These are phyloP conservation scores for Microcaecilia unicolor DNA, from an alignment of 2,797 vertebrate species.

Conservation along the genomic window DNA sequence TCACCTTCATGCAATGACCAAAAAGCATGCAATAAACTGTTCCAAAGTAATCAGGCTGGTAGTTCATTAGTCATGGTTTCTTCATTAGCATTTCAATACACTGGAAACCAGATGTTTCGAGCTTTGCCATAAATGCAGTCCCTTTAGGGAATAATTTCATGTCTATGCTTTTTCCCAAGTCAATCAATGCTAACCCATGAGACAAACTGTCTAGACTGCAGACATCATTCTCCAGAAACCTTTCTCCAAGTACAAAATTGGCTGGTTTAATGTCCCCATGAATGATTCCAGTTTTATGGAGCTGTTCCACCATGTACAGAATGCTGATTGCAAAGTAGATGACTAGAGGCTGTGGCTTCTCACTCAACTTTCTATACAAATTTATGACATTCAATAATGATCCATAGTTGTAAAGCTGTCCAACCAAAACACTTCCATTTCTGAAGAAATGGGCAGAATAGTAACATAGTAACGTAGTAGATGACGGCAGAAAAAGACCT, in stretches of 20 bases:
- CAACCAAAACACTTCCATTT: constrained; percentile 80
- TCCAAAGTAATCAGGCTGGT: too few relatives aligned
- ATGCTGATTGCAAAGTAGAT: constrained; percentile 77
- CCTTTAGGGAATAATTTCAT: constrained; percentile 79
- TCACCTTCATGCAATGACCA: too few relatives aligned
- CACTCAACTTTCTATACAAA: constrained; percentile 67
- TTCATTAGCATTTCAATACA: constrained; percentile 84
- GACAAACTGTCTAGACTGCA: constrained; percentile 57
- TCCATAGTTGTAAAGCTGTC: constrained; percentile 73
- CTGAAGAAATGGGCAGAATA: constrained; percentile 73
- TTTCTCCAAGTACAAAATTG: constrained; percentile 84
- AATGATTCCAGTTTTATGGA: constrained; percentile 68
- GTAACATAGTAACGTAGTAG: too few relatives aligned
- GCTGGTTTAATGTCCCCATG: constrained; percentile 94
- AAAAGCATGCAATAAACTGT: too few relatives aligned
- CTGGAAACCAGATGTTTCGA: constrained; percentile 86
- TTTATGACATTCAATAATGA: constrained; percentile 80
- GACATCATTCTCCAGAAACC: constrained; percentile 67
- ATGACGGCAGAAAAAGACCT: too few relatives aligned
- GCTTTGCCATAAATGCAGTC: constrained; percentile 71
- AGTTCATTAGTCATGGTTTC: constrained; percentile 83
- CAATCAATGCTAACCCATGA: constrained; percentile 78
- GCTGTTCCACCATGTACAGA: constrained; percentile 75
- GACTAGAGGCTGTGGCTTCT: constrained; percentile 79
- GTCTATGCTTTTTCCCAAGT: constrained; percentile 89